These are phyloP conservation scores for Caenorhabditis tropicalis DNA, from an alignment of 1,140 invertebrate genomes.

Conservation along the genomic window DNA sequence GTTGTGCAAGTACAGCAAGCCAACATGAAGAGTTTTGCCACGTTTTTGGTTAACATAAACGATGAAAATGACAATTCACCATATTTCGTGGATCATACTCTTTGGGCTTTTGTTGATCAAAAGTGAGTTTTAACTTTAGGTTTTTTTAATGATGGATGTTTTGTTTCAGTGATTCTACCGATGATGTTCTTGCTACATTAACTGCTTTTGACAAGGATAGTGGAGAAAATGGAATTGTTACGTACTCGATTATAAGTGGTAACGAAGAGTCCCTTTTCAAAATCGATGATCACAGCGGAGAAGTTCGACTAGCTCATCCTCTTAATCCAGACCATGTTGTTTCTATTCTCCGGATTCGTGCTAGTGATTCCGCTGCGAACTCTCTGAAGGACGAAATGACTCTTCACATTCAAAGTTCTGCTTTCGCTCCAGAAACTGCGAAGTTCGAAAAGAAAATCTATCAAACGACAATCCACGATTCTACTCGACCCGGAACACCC, in stretches of 20 bases:
- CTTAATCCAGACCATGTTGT: slow-evolving; percentile 49
- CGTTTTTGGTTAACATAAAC: slow-evolving; percentile 6
- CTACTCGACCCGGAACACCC: slow-evolving; percentile 10
- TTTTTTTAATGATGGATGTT: background rate
- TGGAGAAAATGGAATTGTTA: slow-evolving; percentile 87
- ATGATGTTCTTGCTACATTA: slow-evolving; percentile 83
- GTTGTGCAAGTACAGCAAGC: slow-evolving; percentile 50
- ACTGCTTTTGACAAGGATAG: slow-evolving; percentile 87
- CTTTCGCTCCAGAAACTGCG: background rate
- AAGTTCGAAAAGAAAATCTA: slow-evolving; percentile 43
- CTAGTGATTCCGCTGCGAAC: slow-evolving; percentile 39
- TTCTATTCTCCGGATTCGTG: slow-evolving; percentile 57
- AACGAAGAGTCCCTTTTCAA: slow-evolving; percentile 83
- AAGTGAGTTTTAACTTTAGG: background rate
- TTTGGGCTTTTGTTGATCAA: background rate
- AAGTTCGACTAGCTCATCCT: slow-evolving; percentile 32
- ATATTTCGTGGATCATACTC: background rate
- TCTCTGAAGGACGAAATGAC: slow-evolving; percentile 14
- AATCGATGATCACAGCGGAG: slow-evolving; percentile 75
- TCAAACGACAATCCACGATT: slow-evolving; percentile 30
- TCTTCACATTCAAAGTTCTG: slow-evolving; percentile 4
- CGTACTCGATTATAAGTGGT: slow-evolving; percentile 81
- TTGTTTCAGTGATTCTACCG: slow-evolving; percentile 65
- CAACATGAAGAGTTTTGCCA: slow-evolving; percentile 24
- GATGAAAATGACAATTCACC: slow-evolving; percentile 53